These are phyloP conservation scores for Cossypha caffra DNA, from an alignment of 2,797 vertebrate species.

Conservation along the genomic window DNA sequence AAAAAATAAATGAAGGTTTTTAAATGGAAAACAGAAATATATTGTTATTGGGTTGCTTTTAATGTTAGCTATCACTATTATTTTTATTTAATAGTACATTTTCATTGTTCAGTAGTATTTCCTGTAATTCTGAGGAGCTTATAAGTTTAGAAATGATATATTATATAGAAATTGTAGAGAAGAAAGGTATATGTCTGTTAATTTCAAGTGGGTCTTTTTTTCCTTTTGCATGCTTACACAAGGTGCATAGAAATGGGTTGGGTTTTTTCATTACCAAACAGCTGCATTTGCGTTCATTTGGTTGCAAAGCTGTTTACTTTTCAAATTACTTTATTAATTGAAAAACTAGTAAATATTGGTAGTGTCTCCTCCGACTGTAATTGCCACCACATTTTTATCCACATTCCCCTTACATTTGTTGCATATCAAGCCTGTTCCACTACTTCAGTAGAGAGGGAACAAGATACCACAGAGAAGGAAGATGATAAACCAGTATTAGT, in stretches of 20 bases:
- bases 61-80: conserved; percentile 1
- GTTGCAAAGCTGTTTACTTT: conserved; percentile 64
- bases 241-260: not conserved
- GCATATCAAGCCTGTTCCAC: conserved; percentile 12
- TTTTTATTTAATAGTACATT: not conserved
- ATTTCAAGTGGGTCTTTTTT: not conserved
- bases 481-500: not conserved
- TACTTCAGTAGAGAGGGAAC: not conserved
- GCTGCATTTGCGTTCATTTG: conserved; percentile 46
- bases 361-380: conserved; percentile 58
- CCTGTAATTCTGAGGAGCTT: not conserved
- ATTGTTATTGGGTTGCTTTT: conserved; percentile 6
- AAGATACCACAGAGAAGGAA: not conserved
- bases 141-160: not conserved
- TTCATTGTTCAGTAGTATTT: not conserved
- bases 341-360: conserved; percentile 64
- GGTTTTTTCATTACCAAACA: conserved; percentile 32
- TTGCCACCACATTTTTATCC: conserved; percentile 47
- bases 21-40: conserved; percentile 39
- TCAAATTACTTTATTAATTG: conserved; percentile 65
- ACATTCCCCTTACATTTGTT: not conserved
- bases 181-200: not conserved
- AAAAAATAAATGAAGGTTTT: conserved; percentile 58
- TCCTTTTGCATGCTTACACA: not conserved
- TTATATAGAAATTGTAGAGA: not conserved